Evolutionary conservation across 1,140 invertebrate species (phyloP).

Genomic region (Pogonognathellus flavescens): DNA sequence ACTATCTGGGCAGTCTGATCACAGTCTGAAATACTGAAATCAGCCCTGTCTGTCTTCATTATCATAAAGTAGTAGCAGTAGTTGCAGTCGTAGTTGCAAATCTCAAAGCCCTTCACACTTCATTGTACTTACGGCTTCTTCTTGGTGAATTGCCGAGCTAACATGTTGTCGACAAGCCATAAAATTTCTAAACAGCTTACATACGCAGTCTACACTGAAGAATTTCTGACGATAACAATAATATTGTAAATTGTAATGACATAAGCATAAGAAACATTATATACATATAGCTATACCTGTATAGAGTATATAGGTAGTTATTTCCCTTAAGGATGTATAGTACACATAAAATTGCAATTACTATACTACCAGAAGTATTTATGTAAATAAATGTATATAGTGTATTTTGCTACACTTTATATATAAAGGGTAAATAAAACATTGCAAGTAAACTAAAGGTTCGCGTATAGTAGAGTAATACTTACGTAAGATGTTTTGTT

Average conservation of each 20-base stretch:
- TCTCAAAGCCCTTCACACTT: not conserved
- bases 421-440: too few relatives aligned
- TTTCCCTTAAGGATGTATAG: too few relatives aligned
- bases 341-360: too few relatives aligned
- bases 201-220: too few relatives aligned
- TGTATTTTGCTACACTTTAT: too few relatives aligned
- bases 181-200: conserved; percentile 5
- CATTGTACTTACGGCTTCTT: conserved; percentile 1
- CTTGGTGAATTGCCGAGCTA: not conserved
- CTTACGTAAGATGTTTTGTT: not conserved
- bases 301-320: too few relatives aligned
- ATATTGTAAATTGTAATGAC: not conserved
- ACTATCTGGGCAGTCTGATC: not conserved
- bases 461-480: too few relatives aligned
- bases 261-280: too few relatives aligned
- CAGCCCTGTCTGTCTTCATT: conserved; percentile 22
- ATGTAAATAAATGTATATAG: too few relatives aligned
- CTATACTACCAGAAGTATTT: too few relatives aligned
- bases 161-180: conserved; percentile 30
- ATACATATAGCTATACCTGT: too few relatives aligned
- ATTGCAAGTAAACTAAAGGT: too few relatives aligned
- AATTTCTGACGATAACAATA: not conserved
- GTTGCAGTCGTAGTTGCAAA: not conserved
- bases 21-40: not conserved
- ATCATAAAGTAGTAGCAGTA: not conserved